Evolutionary conservation across 1,140 invertebrate species (phyloP).

Genomic region (Nebria ingens): DNA sequence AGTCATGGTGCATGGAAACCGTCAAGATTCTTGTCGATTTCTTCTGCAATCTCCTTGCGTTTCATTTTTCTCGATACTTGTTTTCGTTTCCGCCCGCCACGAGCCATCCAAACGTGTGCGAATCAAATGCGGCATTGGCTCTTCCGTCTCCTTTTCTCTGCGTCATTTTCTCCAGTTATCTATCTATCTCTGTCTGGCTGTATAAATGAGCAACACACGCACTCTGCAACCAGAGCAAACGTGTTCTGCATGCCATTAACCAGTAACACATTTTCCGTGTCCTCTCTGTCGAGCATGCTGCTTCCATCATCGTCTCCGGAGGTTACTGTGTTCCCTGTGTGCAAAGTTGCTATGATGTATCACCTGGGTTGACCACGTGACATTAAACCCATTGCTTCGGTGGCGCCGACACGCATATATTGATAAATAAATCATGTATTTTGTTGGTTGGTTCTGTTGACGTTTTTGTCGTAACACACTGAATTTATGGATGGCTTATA

Average conservation of each 20-base stretch:
- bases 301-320: background rate
- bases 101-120: background rate
- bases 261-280: background rate
- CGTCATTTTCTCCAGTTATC: no score
- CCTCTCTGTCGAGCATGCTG: no score
- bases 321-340: no score
- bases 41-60: background rate
- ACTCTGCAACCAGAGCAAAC: no score
- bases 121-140: background rate
- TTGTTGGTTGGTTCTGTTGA: background rate
- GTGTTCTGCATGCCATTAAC: background rate
- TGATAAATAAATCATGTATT: background rate
- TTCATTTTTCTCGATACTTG: slow-evolving; percentile 9
- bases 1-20: background rate
- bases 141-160: background rate
- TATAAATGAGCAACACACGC: background rate
- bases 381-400: background rate
- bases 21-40: background rate
- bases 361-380: background rate
- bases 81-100: background rate
- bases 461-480: background rate
- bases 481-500: background rate
- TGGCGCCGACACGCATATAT: background rate
- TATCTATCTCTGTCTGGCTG: no score
- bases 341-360: background rate